These are phyloP conservation scores for Homalodisca vitripennis DNA, from an alignment of 1,140 invertebrate genomes.

Conservation along the genomic window DNA sequence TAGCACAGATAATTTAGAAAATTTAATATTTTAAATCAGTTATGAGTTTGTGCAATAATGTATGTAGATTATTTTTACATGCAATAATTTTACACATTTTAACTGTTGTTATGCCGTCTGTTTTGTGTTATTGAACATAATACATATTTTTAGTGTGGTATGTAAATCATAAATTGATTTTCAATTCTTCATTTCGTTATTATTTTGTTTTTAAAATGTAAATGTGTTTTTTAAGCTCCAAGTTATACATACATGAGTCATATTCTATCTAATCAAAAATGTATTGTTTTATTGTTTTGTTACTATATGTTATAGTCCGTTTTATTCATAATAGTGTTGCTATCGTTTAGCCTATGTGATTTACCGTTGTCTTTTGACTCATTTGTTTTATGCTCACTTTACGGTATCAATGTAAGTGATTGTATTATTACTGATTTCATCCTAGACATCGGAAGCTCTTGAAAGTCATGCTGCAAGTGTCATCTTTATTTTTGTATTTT, in stretches of 20 bases:
- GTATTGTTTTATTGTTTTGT: background rate
- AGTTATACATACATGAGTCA: background rate
- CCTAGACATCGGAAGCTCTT: background rate
- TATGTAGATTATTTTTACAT: too few relatives aligned
- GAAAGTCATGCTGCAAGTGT: conserved; percentile 4
- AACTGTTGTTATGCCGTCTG: too few relatives aligned
- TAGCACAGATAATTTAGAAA: too few relatives aligned
- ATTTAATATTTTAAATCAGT: too few relatives aligned
- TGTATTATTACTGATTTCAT: background rate
- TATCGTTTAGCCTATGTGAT: background rate
- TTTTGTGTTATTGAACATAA: too few relatives aligned
- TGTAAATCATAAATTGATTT: too few relatives aligned
- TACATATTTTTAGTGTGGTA: too few relatives aligned
- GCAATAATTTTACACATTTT: too few relatives aligned
- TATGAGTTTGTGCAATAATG: too few relatives aligned
- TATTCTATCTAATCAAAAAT: conserved; percentile 10
- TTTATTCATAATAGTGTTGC: background rate
- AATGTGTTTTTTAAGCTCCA: background rate
- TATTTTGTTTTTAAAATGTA: background rate
- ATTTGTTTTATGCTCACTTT: background rate
- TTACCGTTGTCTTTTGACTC: background rate
- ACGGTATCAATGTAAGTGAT: background rate
- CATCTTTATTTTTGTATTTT: conserved; percentile 28
- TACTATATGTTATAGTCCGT: background rate
- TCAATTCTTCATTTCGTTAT: too few relatives aligned